These are phyloP conservation scores for Aphidius gifuensis DNA, from an alignment of 1,140 invertebrate species.

Conservation along the genomic window DNA sequence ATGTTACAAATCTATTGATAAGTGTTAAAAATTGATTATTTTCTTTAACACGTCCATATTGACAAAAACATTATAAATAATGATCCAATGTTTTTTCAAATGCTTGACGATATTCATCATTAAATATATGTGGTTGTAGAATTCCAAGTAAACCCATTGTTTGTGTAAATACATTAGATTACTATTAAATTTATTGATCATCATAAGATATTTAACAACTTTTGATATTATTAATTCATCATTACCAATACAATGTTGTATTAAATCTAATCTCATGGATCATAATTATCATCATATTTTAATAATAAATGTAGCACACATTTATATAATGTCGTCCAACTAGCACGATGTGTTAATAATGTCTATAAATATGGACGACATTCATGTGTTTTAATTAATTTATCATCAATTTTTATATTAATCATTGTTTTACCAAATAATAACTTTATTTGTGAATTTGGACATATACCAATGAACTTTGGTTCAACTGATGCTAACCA, in stretches of 20 bases:
- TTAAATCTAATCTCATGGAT: slow-evolving; percentile 70
- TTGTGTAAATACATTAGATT: slow-evolving; percentile 69
- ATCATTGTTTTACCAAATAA: slow-evolving; percentile 49
- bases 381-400: slow-evolving; percentile 45
- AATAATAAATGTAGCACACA: slow-evolving; percentile 66
- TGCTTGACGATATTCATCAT: slow-evolving; percentile 55
- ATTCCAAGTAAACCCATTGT: slow-evolving; percentile 76
- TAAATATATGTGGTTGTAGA: slow-evolving; percentile 75
- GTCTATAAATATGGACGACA: slow-evolving; percentile 81
- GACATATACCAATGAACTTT: slow-evolving; percentile 67
- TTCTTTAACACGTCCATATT: slow-evolving; percentile 65
- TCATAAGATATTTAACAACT: slow-evolving; percentile 55
- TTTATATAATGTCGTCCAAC: slow-evolving; percentile 79
- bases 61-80: slow-evolving; percentile 65
- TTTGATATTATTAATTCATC: slow-evolving; percentile 56
- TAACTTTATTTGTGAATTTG: slow-evolving; percentile 56
- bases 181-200: slow-evolving; percentile 32
- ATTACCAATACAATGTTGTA: slow-evolving; percentile 67
- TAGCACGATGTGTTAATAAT: slow-evolving; percentile 82
- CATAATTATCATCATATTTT: slow-evolving; percentile 57
- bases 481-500: slow-evolving; percentile 85
- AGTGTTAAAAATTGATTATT: slow-evolving; percentile 49
- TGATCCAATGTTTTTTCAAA: slow-evolving; percentile 61
- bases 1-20: slow-evolving; percentile 57
- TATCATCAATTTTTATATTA: slow-evolving; percentile 44